Base-by-base conservation (phyloP, 2,797 vertebrate genomes). In the Acestrorhynchus altus region DNA sequence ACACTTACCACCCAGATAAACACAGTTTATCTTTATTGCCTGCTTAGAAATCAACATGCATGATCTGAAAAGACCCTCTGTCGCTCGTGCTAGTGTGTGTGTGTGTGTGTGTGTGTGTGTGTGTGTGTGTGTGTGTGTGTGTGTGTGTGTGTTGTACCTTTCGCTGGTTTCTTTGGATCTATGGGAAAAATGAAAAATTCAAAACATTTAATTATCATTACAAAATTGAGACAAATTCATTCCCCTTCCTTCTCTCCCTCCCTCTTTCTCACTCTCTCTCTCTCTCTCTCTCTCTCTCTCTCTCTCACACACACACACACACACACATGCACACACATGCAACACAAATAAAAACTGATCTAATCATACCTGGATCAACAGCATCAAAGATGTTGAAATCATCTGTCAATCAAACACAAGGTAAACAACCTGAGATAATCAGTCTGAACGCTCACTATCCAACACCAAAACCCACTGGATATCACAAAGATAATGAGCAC, bases 321-420 rank as follows among this genome's bases (percentile, higher is more conserved):
- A 31, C 22, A 26, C 24, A 26, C 54, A 59, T 13, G 16, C 24
- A 31, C 15, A 31, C 22, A 59, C 13, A 59, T 1, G 18, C 51
- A 52, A 4, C 4, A 57, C 15, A 5, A 66, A 61, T 46, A 28
- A 60, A 44, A 11, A 20, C n/a, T n/a, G 1, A 46, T 8, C 8
- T 8, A 26, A 4, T 66, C 64, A 22, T 66, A 47, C 64, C 72
- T 10, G 8, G 1, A 31, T 51, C 59, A 18, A 65, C 11, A 15
- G 31, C 60, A 54, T 74, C 72, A 10, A 16, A 5, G 46, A 74
- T 22, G 31, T 65, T 40, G 4, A 76, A 28, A 26, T 31, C 52
- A 57, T 22, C 63, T 68, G 74, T 47, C 42, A 28, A 22, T 22
- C 31, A 54, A 51, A 52, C 44, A 39, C 22, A 20, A 22, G 39